Evolutionary conservation across 2,113 vertebrate genomes (phyloP).

Genomic region (Hiodon tergisus): DNA sequence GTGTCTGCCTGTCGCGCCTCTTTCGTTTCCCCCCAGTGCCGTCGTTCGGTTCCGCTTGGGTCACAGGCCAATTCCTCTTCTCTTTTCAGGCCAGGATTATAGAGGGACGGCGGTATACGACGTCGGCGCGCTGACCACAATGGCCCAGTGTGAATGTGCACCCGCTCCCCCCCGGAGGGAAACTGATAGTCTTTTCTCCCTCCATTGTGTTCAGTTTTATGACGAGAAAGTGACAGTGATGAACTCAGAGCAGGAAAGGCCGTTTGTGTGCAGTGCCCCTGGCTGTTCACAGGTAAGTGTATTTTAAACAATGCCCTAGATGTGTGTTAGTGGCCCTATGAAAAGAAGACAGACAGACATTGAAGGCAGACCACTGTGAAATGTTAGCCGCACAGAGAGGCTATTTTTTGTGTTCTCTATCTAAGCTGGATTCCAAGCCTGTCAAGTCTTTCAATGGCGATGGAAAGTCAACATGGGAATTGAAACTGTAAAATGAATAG

Average conservation of each 20-base stretch:
- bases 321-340: conserved; percentile 18
- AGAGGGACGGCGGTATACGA: neutral
- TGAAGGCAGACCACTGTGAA: conserved; percentile 19
- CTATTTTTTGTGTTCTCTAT: neutral
- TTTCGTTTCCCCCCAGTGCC: too few relatives aligned
- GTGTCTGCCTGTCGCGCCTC: too few relatives aligned
- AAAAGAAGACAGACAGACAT: conserved; percentile 24
- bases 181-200: conserved; percentile 20
- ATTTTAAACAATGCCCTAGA: conserved; percentile 40
- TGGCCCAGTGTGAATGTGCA: neutral
- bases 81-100: neutral
- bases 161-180: neutral
- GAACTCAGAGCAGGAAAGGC: conserved; percentile 99
- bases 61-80: neutral
- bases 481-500: conserved; percentile 18
- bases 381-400: conserved; percentile 27
- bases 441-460: conserved; percentile 10
- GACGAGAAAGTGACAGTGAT: conserved; percentile 94
- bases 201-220: conserved; percentile 75
- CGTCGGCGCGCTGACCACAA: neutral
- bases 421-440: conserved; percentile 3
- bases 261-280: conserved; percentile 91
- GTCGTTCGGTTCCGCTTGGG: too few relatives aligned
- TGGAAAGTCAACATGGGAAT: conserved; percentile 9
- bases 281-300: conserved; percentile 97